Evolutionary conservation across 2,797 vertebrate species (phyloP).

Genomic region (Chloroceryle amazona): DNA sequence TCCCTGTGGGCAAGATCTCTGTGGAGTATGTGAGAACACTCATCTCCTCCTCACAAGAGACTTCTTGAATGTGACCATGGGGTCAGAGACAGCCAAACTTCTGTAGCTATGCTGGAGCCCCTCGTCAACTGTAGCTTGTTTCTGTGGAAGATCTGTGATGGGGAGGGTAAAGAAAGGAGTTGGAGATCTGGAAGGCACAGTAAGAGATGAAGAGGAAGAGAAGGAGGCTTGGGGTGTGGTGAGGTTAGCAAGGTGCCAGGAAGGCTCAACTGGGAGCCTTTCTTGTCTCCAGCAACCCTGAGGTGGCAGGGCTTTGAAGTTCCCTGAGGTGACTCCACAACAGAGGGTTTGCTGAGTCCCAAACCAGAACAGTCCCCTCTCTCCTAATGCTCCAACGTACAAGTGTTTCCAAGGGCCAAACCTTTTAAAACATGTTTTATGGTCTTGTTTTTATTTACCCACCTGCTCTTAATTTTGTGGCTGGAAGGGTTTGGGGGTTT

Average conservation of each 20-base stretch:
- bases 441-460: not conserved
- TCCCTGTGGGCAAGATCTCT: not conserved
- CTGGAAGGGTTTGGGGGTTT: not conserved
- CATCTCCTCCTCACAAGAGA: not conserved
- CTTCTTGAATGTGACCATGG: not conserved
- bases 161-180: not conserved
- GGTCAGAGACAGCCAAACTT: not conserved
- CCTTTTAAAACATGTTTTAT: not conserved
- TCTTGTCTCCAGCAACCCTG: not conserved
- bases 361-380: not conserved
- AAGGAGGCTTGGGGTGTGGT: not conserved
- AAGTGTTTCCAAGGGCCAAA: not conserved
- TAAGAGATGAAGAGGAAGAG: not conserved
- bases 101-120: not conserved
- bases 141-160: not conserved
- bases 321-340: not conserved
- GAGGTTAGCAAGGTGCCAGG: not conserved
- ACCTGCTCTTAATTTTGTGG: not conserved
- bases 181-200: not conserved
- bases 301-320: not conserved
- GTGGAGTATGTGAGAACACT: not conserved
- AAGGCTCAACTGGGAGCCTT: not conserved
- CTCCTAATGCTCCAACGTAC: not conserved
- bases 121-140: not conserved
- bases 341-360: not conserved